Base-by-base conservation (phyloP, 2,888 invertebrate genomes). In the Germaria angustata region DNA sequence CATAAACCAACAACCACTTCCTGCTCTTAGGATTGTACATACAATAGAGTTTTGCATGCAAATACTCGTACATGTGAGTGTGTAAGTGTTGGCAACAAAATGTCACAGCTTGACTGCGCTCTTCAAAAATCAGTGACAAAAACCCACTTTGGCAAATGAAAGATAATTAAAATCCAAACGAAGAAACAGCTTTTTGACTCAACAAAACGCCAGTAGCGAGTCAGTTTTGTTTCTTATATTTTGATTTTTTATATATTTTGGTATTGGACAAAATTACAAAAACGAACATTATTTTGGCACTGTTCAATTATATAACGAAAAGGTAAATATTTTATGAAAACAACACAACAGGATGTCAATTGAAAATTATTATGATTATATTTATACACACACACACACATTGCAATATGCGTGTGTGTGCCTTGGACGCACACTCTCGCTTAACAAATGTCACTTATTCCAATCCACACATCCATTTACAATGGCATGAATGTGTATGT, bases 311-410 rank as follows among this genome's bases (percentile, higher is more conserved):
- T 61, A 49, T 55, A 83, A 77, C 76, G 73, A 80, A 84, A 87
- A 88, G 89, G 90, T 89, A 89, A 89, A 89, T 90, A 90, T 89
- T 89, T 86, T 88, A 87, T 88, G 85, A 87, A 88, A 88, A 90
- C 89, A 89, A 89, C 89, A 87, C 89, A 88, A 88, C 89, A 90
- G 89, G 89, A 89, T 86, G 88, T 88, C 89, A 87, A 89, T 90
- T 88, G 86, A 86, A 85, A 87, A 87, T 88, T 87, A 87, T 88
- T 84, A 85, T 85, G 80, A 86, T 84, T 79, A 79, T 68, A 53
- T 53, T 34, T 34, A 15, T 13, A 39, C n/a, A 11, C 41, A 71
- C 15, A 66, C 46, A 59, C 44, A 53, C 17, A 32, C 22, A 15
- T 41, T 49, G 39, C 41, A 34, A 24, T 0, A 17, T 71, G 4